Percentiles rank a stretch among this genome's conserved stretches.
Conservation (phyloP, 2,797 vertebrate species). For the Oophaga sylvatica region DNA sequence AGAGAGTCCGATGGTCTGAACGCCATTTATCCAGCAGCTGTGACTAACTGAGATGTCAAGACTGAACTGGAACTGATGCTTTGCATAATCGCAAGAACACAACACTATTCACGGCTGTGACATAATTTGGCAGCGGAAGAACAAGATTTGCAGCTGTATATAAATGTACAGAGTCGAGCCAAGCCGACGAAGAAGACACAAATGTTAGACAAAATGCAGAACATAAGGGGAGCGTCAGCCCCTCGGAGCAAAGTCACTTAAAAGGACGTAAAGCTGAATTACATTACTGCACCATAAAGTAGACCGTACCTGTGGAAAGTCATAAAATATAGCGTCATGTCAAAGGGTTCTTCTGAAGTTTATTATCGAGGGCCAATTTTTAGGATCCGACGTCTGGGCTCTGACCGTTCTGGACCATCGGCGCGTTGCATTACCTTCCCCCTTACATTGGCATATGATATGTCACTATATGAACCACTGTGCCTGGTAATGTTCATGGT, state of each 20-base stretch:
- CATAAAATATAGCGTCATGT: too few species aligned
- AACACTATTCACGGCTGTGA: conserved; percentile 42
- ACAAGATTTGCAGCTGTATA: conserved; percentile 58
- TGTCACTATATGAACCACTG: too few species aligned
- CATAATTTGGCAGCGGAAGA: conserved; percentile 46
- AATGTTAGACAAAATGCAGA: neutral
- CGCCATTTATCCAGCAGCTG: conserved; percentile 42
- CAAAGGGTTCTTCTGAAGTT: neutral
- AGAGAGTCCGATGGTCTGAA: neutral
- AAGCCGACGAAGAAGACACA: neutral
- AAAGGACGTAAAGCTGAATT: neutral
- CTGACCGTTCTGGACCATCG: too few species aligned
- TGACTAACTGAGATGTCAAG: conserved; percentile 22
- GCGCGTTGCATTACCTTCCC: too few species aligned
- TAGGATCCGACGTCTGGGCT: too few species aligned
- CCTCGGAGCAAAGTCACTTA: conserved; percentile 4
- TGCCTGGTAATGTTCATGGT: too few species aligned
- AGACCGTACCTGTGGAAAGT: too few species aligned
- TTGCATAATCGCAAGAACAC: conserved; percentile 40
- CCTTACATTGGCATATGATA: too few species aligned
- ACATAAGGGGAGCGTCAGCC: neutral
- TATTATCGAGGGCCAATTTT: too few species aligned
- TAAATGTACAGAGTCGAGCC: conserved; percentile 22
- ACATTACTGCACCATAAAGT: neutral
- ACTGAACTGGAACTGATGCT: conserved; percentile 44